These are phyloP conservation scores for Aphrophora alni DNA, from an alignment of 2,888 invertebrate genomes.

Conservation along the genomic window DNA sequence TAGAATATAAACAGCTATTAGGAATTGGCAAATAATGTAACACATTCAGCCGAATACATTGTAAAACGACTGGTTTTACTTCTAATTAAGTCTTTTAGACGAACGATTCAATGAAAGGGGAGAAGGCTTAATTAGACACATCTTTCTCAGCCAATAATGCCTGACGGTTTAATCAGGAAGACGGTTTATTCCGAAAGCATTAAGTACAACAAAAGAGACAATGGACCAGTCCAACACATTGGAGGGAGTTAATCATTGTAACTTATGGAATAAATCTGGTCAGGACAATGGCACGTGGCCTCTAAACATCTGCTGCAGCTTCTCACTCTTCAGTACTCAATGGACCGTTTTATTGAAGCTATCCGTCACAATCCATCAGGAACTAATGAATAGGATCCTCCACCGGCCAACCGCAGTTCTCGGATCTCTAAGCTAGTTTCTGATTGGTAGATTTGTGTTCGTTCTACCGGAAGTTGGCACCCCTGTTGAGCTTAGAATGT, in stretches of 20 bases:
- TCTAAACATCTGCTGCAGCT: not conserved
- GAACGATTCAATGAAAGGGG: no score
- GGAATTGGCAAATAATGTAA: no score
- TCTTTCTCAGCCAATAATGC: not conserved
- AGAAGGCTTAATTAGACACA: not conserved
- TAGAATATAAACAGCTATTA: no score
- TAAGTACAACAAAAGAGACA: not conserved
- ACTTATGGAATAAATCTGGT: not conserved
- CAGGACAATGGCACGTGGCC: not conserved
- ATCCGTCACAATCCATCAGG: slow-evolving; percentile 39
- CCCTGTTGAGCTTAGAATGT: not conserved
- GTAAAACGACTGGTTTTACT: no score
- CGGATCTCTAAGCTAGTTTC: not conserved
- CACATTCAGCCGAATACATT: no score
- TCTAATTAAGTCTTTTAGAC: no score
- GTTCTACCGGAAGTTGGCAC: not conserved
- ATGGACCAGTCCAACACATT: not conserved
- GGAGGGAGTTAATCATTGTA: not conserved
- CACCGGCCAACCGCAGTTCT: slow-evolving; percentile 28
- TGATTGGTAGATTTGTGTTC: not conserved
- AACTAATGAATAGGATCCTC: slow-evolving; percentile 16
- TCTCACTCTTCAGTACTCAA: slow-evolving; percentile 19
- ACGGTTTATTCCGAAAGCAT: not conserved
- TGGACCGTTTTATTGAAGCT: slow-evolving; percentile 39
- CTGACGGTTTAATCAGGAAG: not conserved